phyloP scores from a whole-genome alignment of 1,140 invertebrate species.

The Ectropis grisescens region DNA sequence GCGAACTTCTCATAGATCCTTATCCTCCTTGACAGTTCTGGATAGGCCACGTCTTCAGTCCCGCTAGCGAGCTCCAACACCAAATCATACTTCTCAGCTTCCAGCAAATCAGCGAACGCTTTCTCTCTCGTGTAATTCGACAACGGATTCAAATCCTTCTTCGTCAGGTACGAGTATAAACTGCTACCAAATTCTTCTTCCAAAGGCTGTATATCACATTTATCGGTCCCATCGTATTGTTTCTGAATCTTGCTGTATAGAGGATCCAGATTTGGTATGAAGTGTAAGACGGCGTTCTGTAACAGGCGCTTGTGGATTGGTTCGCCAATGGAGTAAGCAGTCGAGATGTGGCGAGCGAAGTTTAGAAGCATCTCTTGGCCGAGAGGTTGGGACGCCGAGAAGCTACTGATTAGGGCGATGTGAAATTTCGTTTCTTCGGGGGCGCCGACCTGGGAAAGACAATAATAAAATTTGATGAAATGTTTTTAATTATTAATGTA shows the following conservation, averaged over 20 bases:
- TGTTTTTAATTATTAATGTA: not conserved
- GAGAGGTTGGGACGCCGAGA: slow-evolving; percentile 86
- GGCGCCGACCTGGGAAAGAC: slow-evolving; percentile 74
- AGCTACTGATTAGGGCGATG: slow-evolving; percentile 84
- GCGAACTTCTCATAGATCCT: slow-evolving; percentile 65
- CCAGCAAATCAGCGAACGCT: slow-evolving; percentile 71
- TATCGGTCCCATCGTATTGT: slow-evolving; percentile 34
- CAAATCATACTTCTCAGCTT: slow-evolving; percentile 72
- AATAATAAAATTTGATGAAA: slow-evolving; percentile 4
- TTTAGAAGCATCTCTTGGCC: slow-evolving; percentile 88
- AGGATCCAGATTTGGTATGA: slow-evolving; percentile 80
- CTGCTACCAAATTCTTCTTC: slow-evolving; percentile 73
- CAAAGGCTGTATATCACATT: slow-evolving; percentile 55
- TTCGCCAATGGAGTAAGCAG: slow-evolving; percentile 77
- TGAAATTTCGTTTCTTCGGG: slow-evolving; percentile 86
- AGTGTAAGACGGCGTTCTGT: slow-evolving; percentile 80
- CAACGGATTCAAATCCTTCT: slow-evolving; percentile 37
- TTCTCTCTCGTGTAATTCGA: slow-evolving; percentile 61
- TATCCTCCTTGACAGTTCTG: slow-evolving; percentile 47
- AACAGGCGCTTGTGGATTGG: slow-evolving; percentile 75
- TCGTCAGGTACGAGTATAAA: slow-evolving; percentile 61
- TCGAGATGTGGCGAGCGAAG: slow-evolving; percentile 84
- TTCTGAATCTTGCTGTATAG: slow-evolving; percentile 65
- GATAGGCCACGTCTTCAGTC: slow-evolving; percentile 70
- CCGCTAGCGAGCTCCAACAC: slow-evolving; percentile 77